Evolutionary conservation across 2,113 vertebrate species (phyloP).

Genomic region (Epinephelus cyanopodus): DNA sequence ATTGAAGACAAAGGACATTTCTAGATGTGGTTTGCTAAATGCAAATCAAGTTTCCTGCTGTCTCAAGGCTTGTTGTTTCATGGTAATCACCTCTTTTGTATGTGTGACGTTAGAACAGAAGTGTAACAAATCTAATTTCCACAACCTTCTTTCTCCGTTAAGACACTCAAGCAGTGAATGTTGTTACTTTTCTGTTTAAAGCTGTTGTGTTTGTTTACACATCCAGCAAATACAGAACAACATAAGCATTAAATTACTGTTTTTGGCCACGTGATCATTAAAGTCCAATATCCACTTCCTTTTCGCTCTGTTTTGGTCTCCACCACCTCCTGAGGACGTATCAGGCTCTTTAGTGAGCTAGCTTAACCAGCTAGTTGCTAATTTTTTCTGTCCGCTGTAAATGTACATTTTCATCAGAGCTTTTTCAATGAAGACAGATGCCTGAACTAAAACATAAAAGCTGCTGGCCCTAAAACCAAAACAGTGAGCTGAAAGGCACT

Average conservation of each 20-base stretch:
- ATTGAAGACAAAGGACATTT: slow-evolving; percentile 8
- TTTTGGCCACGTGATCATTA: no score
- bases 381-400: background rate
- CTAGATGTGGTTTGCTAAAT: slow-evolving; percentile 5
- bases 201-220: background rate
- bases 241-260: background rate
- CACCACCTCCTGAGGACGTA: background rate
- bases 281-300: no score
- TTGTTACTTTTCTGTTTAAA: background rate
- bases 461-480: background rate
- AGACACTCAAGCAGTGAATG: background rate
- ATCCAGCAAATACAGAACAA: background rate
- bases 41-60: slow-evolving; percentile 43
- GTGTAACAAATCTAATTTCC: slow-evolving; percentile 46
- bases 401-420: no score
- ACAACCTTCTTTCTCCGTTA: slow-evolving; percentile 4
- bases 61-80: slow-evolving; percentile 24
- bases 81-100: slow-evolving; percentile 34
- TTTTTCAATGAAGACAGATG: background rate
- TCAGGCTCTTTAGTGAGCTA: background rate
- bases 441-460: background rate
- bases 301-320: no score
- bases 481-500: background rate
- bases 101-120: slow-evolving; percentile 4
- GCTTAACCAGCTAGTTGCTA: background rate